phyloP scores from a whole-genome alignment of 1,140 invertebrate species.

The Drosophila azteca region DNA sequence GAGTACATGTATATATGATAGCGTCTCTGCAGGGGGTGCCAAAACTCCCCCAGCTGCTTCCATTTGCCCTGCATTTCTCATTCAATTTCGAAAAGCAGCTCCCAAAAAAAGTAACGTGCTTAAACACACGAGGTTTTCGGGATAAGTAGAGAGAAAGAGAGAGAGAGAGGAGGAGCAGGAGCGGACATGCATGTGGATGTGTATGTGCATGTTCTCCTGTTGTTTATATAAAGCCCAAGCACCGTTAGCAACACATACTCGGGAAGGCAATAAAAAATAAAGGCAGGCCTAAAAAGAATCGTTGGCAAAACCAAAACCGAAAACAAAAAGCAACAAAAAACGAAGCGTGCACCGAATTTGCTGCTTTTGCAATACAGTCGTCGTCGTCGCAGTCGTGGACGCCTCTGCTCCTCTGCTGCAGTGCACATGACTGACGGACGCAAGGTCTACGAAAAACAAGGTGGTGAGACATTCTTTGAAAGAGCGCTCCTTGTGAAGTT shows the following conservation, averaged over 20 bases:
- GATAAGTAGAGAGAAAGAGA: not conserved
- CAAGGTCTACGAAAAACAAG: not conserved
- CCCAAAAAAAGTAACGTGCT: slow-evolving; percentile 66
- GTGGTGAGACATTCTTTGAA: no score
- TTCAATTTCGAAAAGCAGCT: slow-evolving; percentile 63
- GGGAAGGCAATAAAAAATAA: slow-evolving; percentile 58
- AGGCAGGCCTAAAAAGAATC: slow-evolving; percentile 45
- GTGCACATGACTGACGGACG: slow-evolving; percentile 42
- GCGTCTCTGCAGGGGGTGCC: slow-evolving; percentile 1
- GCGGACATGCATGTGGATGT: no score
- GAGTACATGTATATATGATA: not conserved
- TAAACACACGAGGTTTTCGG: slow-evolving; percentile 38
- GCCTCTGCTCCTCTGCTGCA: slow-evolving; percentile 22
- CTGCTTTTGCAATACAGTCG: slow-evolving; percentile 39
- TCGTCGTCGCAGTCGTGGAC: not conserved
- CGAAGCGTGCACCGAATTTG: slow-evolving; percentile 27
- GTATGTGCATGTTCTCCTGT: no score
- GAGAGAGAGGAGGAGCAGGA: no score
- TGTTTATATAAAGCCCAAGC: slow-evolving; percentile 61
- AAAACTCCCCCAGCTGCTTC: slow-evolving; percentile 32
- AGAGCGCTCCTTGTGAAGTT: no score
- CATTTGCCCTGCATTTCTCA: slow-evolving; percentile 60
- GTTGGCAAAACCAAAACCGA: slow-evolving; percentile 29
- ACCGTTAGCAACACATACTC: slow-evolving; percentile 73
- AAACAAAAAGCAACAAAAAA: slow-evolving; percentile 39